These are phyloP conservation scores for Acanthacorydalis orientalis DNA, from an alignment of 2,888 invertebrate species.

Conservation along the genomic window DNA sequence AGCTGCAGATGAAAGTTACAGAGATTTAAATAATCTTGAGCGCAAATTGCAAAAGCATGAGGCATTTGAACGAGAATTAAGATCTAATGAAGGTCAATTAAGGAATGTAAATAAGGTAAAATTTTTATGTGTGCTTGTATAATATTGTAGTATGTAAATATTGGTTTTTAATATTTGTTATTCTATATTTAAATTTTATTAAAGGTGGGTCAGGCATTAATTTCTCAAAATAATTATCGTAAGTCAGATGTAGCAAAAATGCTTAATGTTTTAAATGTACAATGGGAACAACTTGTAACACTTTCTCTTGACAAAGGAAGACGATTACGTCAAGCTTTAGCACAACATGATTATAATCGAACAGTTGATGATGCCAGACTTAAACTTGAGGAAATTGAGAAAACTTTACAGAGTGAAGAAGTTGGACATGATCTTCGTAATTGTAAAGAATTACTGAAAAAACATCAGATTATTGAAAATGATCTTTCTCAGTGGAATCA, in stretches of 20 bases:
- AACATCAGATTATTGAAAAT: conserved; percentile 74
- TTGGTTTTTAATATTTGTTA: no score
- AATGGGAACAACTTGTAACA: conserved; percentile 60
- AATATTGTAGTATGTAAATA: conserved; percentile 10
- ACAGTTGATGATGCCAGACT: conserved; percentile 79
- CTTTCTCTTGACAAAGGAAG: conserved; percentile 48
- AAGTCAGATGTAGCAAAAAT: conserved; percentile 52
- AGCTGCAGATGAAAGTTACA: conserved; percentile 83
- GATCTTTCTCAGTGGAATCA: conserved; percentile 74
- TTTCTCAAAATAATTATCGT: conserved; percentile 52
- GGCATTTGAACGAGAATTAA: conserved; percentile 87
- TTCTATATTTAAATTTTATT: background rate
- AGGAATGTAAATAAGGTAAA: conserved; percentile 64
- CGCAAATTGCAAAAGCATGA: conserved; percentile 91
- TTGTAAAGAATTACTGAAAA: conserved; percentile 78
- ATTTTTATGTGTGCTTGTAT: background rate
- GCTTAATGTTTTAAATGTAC: conserved; percentile 50
- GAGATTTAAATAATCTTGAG: conserved; percentile 77
- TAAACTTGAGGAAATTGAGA: conserved; percentile 73
- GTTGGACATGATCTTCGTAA: conserved; percentile 79
- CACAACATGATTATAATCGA: conserved; percentile 61
- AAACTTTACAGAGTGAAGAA: conserved; percentile 60
- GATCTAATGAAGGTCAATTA: conserved; percentile 86
- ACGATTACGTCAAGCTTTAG: conserved; percentile 74
- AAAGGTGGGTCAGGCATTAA: conserved; percentile 48